These are phyloP conservation scores for Achlya flavicornis DNA, from an alignment of 2,888 invertebrate species.

Conservation along the genomic window DNA sequence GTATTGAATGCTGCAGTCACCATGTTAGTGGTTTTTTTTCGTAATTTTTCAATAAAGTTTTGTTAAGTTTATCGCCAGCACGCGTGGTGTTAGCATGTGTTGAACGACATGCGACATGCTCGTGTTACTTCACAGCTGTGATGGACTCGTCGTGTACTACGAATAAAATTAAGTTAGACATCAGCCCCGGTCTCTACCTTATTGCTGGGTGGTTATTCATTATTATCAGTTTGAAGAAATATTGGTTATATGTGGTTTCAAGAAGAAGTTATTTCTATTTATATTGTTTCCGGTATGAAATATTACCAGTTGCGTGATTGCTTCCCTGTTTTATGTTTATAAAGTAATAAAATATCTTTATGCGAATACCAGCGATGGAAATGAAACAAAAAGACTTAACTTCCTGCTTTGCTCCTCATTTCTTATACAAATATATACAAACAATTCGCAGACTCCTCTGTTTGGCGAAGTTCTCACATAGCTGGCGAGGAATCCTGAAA, in stretches of 20 bases:
- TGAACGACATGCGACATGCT: constrained; percentile 33
- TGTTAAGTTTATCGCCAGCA: constrained; percentile 23
- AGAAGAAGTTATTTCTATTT: neutral
- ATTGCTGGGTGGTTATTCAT: neutral
- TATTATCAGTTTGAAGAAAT: neutral
- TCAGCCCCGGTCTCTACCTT: neutral
- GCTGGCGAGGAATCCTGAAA: constrained; percentile 68
- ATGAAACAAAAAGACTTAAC: constrained; percentile 52
- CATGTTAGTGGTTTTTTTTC: constrained; percentile 31
- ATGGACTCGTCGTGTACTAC: constrained; percentile 17
- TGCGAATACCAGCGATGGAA: neutral
- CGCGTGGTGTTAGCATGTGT: constrained; percentile 41
- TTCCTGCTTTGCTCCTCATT: constrained; percentile 68
- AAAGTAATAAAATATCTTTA: constrained; percentile 2
- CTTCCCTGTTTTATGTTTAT: constrained; percentile 11
- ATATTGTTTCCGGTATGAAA: neutral
- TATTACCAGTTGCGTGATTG: constrained; percentile 13
- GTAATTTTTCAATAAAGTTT: constrained; percentile 26
- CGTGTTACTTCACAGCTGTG: constrained; percentile 45
- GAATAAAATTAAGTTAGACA: constrained; percentile 2
- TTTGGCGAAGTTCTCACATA: constrained; percentile 72
- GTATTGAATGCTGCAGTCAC: constrained; percentile 50
- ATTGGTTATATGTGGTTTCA: neutral
- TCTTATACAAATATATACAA: constrained; percentile 76
- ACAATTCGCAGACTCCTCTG: constrained; percentile 66